These are phyloP conservation scores for Oegoconia quadripuncta DNA, from an alignment of 2,888 invertebrate species.

Conservation along the genomic window DNA sequence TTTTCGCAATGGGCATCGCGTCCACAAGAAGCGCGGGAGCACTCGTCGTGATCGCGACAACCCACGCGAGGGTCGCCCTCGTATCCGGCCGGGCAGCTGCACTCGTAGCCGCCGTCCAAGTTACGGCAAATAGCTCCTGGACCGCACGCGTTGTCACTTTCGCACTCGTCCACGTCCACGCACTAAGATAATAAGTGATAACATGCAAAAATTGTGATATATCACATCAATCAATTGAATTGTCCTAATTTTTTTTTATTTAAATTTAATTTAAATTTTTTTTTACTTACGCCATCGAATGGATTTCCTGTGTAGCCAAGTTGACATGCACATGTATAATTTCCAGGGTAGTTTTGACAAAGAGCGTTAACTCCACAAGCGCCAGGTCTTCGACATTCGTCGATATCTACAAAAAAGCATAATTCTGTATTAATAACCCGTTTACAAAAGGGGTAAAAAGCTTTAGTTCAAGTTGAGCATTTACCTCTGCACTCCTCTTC, in stretches of 20 bases:
- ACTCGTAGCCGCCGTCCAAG: constrained; percentile 88
- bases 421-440: background rate
- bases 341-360: constrained; percentile 91
- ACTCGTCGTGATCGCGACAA: constrained; percentile 88
- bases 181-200: constrained; percentile 72
- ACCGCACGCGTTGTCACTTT: constrained; percentile 85
- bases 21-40: constrained; percentile 87
- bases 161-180: constrained; percentile 91
- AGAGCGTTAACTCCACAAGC: constrained; percentile 90
- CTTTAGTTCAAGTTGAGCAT: too few relatives aligned
- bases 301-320: constrained; percentile 92
- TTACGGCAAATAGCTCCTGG: constrained; percentile 89
- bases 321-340: constrained; percentile 91
- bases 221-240: too few relatives aligned
- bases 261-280: too few relatives aligned
- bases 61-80: constrained; percentile 88
- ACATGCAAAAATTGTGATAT: too few relatives aligned
- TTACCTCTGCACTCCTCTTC: constrained; percentile 91
- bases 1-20: constrained; percentile 89
- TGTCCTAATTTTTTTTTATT: too few relatives aligned
- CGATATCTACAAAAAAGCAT: constrained; percentile 82
- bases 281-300: constrained; percentile 68
- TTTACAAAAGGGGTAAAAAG: too few relatives aligned
- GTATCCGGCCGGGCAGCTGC: constrained; percentile 90
- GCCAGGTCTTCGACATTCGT: constrained; percentile 90